These are phyloP conservation scores for Eupithecia vulgata DNA, from an alignment of 2,888 invertebrate genomes.

Conservation along the genomic window DNA sequence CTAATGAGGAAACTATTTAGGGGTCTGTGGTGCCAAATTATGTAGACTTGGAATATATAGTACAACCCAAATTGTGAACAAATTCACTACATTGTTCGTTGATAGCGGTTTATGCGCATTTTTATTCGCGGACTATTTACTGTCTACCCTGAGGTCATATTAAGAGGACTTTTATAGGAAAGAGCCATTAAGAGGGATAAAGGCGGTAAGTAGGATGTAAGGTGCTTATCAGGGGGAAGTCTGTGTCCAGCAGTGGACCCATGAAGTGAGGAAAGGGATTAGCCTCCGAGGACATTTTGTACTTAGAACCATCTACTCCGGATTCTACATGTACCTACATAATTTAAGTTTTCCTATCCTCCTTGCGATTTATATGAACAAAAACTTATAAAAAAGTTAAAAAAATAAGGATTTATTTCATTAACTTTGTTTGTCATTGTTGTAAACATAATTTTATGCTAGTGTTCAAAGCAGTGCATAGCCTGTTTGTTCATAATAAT, in stretches of 20 bases:
- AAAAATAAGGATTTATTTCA: background rate
- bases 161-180: too few species aligned
- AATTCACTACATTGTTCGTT: background rate
- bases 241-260: too few species aligned
- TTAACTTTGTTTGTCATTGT: background rate
- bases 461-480: background rate
- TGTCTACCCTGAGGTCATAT: background rate
- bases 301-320: background rate
- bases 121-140: background rate
- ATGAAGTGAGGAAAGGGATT: background rate
- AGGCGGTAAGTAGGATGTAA: too few species aligned
- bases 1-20: conserved; percentile 25
- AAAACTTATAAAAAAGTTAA: background rate
- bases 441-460: background rate
- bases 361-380: background rate
- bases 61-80: background rate
- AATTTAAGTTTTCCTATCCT: background rate
- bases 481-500: background rate
- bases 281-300: background rate
- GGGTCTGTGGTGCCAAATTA: conserved; percentile 6
- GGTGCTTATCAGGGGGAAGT: too few species aligned
- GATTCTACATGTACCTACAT: background rate
- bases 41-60: background rate
- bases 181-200: too few species aligned
- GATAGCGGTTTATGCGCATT: background rate